Base-by-base conservation (phyloP, 2,888 invertebrate genomes). In the Arenicola marina region DNA sequence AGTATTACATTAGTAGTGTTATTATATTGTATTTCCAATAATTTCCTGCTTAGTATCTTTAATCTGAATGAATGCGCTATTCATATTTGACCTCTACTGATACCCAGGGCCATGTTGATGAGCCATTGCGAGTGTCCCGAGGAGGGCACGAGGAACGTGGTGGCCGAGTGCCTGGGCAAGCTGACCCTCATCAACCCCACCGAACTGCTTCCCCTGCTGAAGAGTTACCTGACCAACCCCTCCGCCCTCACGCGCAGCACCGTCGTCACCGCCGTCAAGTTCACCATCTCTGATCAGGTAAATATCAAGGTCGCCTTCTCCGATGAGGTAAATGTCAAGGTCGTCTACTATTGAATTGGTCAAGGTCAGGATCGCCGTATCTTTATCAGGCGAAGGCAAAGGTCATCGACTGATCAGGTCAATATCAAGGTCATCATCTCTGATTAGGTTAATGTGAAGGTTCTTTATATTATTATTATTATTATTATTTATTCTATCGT, bases 111-210 rank as follows among this genome's bases (percentile, higher is more conserved):
- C 56, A 91, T 96, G 80, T 85, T 99, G 43, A 93, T 97, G 75
- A 89, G 91, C 76, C 96, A 98, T 81, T 95, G 97, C 76, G 95
- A 96, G 83, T 97, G 96, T 80, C 89, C 90, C 0, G 99, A 99
- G 85, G 99, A 99, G 85, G 98, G 99, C 45, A 97, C 98, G 4
- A 88, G 99, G 65, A 98, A 98, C 84, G 97, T 99, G 3, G 98
- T 99, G 1, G 95, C 99, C 0, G 99, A 99, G 85, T 99, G 99
- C 83, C 87, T 99, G 70, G 99, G 89, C 18, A 97, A 97, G 86
- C 87, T 99, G 62, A 97, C 97, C 43, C 87, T 98, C 56, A 91
- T 98, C 62, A 94, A 97, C 84, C 97, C 98, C 0, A 88, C 88
- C 59, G 89, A 89, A 68, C 87, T 98, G 59, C 85, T 99, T 74